Evolutionary conservation across 2,888 invertebrate species (phyloP), one percentile per base, ranked within the genome.

Genomic region (Cheilosia impressa): DNA sequence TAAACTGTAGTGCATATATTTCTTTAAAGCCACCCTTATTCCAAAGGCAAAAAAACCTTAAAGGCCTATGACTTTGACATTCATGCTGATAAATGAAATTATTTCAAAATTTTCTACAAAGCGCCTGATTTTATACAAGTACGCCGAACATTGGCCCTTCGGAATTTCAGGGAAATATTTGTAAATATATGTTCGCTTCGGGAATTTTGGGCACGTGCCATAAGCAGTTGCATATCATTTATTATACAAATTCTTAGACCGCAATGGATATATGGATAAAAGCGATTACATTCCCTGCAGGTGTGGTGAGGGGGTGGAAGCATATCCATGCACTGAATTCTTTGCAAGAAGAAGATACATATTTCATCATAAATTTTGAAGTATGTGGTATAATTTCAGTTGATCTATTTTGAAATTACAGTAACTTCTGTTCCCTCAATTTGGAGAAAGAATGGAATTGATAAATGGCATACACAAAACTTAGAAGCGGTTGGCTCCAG

Each of bases 181-280:
- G 1, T 24, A 27, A 13, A 24, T 52, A 58, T 31, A 31, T 31
- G 31, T 27, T n/a, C 34, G 27, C 41, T 43, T 38, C 19, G 76
- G 53, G 17, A 43, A 43, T 71, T 72, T 83, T 83, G 77, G 77
- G 60, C 82, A 83, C 82, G 82, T 83, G 82, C 66, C 82, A 83
- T n/a, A 22, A 77, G 43, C 77, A 77, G 72, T 83, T 83, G 72
- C 66, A 77, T 72, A 52, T 31, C 77, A 77, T 69, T 77, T 69
- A 24, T 55, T 69, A 47, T 55, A 55, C 62, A 69, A 77, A 62
- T 17, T 24, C 34, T 5, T n/a, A 60, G 38, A 17, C 15, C 19
- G 10, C 10, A 66, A 19, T 43, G 41, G 43, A 15, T 43, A 65
- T 15, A 47, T 19, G 45, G 34, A 38, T 57, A 55, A 55, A 24